These are phyloP conservation scores for Pristionchus japonicus DNA, from an alignment of 2,888 invertebrate genomes.

Conservation along the genomic window DNA sequence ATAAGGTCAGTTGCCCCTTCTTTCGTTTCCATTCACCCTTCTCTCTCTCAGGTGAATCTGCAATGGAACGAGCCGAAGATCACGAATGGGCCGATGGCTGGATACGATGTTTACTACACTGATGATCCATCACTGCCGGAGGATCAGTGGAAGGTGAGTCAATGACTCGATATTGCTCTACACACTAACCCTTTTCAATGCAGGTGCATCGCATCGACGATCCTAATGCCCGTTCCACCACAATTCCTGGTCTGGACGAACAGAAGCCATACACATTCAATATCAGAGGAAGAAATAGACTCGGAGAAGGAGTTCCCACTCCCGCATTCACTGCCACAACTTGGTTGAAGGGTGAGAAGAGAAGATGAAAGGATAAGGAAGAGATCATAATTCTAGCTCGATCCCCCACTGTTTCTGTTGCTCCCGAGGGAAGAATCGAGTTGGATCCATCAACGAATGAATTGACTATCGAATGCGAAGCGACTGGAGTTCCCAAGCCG, in stretches of 20 bases:
- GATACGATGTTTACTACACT: slow-evolving; percentile 72
- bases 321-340: slow-evolving; percentile 66
- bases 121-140: slow-evolving; percentile 66
- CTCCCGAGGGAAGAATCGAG: slow-evolving; percentile 62
- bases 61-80: slow-evolving; percentile 72
- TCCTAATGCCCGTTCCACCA: slow-evolving; percentile 60
- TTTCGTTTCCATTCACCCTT: background rate
- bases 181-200: background rate
- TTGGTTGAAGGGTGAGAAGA: slow-evolving; percentile 64
- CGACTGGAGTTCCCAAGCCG: slow-evolving; percentile 72
- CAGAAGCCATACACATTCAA: slow-evolving; percentile 70
- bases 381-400: slow-evolving; percentile 54
- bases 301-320: slow-evolving; percentile 70
- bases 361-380: background rate
- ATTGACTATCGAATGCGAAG: slow-evolving; percentile 69
- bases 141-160: slow-evolving; percentile 64
- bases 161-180: background rate
- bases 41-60: slow-evolving; percentile 56
- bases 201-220: slow-evolving; percentile 60
- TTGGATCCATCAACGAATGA: slow-evolving; percentile 68
- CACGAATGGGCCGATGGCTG: slow-evolving; percentile 71
- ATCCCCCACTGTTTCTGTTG: slow-evolving; percentile 62
- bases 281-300: slow-evolving; percentile 68
- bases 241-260: slow-evolving; percentile 66
- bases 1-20: slow-evolving; percentile 51